Percentiles rank a stretch among this genome's conserved stretches.
Conservation (phyloP, 2,888 invertebrate genomes). For the Leptarthrus brevirostris region DNA sequence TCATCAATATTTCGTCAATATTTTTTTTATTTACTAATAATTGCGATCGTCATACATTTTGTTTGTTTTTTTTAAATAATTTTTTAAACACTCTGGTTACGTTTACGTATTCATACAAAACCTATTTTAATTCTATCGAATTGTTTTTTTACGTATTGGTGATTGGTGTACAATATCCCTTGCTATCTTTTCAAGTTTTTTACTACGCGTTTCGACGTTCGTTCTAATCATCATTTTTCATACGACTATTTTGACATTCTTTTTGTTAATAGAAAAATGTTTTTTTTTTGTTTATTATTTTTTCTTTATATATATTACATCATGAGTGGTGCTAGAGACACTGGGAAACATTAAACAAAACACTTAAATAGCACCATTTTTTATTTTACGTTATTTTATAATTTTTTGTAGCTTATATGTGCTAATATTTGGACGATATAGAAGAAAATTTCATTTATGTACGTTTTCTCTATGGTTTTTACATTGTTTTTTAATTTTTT, state of each 20-base stretch:
- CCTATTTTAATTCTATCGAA: conserved; percentile 17
- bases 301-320: no score
- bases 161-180: conserved; percentile 36
- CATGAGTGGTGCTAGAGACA: conserved; percentile 40
- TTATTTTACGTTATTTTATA: conserved; percentile 16
- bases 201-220: neutral
- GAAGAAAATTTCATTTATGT: conserved; percentile 34
- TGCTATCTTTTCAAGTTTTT: neutral
- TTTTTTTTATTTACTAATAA: neutral
- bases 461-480: conserved; percentile 8
- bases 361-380: conserved; percentile 37
- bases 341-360: conserved; percentile 38
- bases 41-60: neutral
- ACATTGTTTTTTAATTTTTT: neutral
- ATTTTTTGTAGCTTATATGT: conserved; percentile 15
- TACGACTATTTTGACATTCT: conserved; percentile 1
- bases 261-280: conserved; percentile 12
- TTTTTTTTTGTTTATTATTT: conserved; percentile 21
- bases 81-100: neutral
- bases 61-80: no score
- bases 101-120: conserved; percentile 15
- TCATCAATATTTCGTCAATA: neutral
- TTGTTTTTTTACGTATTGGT: conserved; percentile 35
- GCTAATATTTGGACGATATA: conserved; percentile 39
- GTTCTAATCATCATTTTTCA: neutral